Conservation (phyloP, 1,140 invertebrate species). For the Pectinophora gossypiella region DNA sequence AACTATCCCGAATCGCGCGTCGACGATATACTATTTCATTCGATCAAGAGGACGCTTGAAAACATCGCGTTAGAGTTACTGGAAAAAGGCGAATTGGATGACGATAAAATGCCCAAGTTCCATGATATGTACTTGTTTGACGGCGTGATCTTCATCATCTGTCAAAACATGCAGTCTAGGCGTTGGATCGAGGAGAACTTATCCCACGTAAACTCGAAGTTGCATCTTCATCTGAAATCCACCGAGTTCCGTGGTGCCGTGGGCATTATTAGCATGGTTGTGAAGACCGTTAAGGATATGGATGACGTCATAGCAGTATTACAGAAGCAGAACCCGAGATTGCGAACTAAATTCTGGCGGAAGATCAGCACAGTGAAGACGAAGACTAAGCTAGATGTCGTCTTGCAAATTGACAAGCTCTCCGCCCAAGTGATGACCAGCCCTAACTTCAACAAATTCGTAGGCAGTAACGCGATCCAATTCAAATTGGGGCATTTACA, state of each 20-base stretch:
- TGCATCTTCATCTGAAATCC: conserved; percentile 38
- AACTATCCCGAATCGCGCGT: conserved; percentile 55
- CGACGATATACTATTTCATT: conserved; percentile 41
- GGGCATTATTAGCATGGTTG: conserved; percentile 53
- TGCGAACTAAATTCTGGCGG: conserved; percentile 59
- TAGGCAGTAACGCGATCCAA: conserved; percentile 29
- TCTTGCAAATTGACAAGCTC: conserved; percentile 59
- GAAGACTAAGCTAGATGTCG: conserved; percentile 41
- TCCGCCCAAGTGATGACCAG: conserved; percentile 52
- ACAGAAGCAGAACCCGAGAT: conserved; percentile 53
- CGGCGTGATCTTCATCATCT: conserved; percentile 63
- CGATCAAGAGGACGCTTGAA: conserved; percentile 45
- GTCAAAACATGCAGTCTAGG: conserved; percentile 35
- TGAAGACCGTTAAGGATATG: conserved; percentile 34
- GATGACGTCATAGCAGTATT: conserved; percentile 46
- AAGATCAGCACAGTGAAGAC: conserved; percentile 45
- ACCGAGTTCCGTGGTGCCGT: conserved; percentile 60
- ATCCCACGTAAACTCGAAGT: conserved; percentile 24
- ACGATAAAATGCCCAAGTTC: conserved; percentile 37
- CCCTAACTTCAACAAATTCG: conserved; percentile 35
- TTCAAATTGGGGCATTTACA: conserved; percentile 56
- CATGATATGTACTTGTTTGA: conserved; percentile 62
- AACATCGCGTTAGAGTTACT: conserved; percentile 31
- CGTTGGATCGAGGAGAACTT: conserved; percentile 44
- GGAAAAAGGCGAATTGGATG: conserved; percentile 16